These are phyloP conservation scores for Oreortyx pictus DNA, from an alignment of 2,797 vertebrate species.

Conservation along the genomic window DNA sequence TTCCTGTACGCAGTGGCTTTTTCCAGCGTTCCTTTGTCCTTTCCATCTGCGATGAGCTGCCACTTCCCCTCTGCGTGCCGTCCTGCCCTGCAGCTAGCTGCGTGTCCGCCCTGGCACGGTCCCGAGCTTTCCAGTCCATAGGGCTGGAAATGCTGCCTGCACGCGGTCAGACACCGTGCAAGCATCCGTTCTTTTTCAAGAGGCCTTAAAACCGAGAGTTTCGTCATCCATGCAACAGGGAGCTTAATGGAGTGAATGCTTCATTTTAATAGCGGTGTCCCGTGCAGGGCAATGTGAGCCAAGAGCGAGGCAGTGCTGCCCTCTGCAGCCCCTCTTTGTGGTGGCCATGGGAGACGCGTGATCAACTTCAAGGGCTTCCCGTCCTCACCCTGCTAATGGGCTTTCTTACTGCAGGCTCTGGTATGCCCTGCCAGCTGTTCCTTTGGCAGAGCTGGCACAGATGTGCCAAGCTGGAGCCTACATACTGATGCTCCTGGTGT, in stretches of 20 bases:
- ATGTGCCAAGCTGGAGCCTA: not conserved
- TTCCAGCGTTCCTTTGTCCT: slow-evolving; percentile 8
- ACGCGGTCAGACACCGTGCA: not conserved
- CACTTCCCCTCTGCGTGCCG: not conserved
- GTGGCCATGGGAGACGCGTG: not conserved
- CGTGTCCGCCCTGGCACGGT: not conserved
- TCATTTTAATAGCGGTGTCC: not conserved
- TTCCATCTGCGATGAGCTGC: not conserved
- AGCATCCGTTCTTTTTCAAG: not conserved
- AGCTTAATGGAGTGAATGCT: not conserved
- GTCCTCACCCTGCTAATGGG: not conserved
- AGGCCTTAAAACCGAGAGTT: not conserved
- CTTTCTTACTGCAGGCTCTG: rapidly evolving
- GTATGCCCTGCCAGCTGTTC: not conserved
- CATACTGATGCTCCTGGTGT: not conserved
- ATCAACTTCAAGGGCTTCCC: not conserved
- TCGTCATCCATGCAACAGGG: not conserved
- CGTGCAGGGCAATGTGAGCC: not conserved
- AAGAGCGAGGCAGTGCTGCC: slow-evolving; percentile 75
- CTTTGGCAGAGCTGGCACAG: not conserved
- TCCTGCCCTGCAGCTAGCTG: not conserved
- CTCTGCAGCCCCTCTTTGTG: slow-evolving; percentile 69
- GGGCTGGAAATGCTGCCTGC: not conserved
- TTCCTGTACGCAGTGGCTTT: not conserved
- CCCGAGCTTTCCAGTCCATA: not conserved